Evolutionary conservation across 2,797 vertebrate species (phyloP), one percentile per base, ranked within the genome.

Genomic region (Dendrocincla fuliginosa): DNA sequence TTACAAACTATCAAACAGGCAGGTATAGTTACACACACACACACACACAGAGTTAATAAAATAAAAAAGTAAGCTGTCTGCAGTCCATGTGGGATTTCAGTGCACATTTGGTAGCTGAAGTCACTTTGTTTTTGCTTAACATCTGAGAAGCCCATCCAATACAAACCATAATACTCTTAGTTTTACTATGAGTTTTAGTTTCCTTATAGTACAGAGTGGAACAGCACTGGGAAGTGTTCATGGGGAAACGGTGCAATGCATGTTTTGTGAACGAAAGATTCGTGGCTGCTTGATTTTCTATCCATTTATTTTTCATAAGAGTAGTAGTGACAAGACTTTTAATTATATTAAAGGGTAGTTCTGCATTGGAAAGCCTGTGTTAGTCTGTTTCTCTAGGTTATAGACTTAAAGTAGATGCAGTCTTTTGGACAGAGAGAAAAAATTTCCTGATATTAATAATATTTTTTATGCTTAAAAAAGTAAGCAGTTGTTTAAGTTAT

Each of bases 1-100:
- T 41, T 73, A 13, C 20, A 44, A 39, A 42, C 11, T 39, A 0
- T 56, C 4, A 7, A 67, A 22, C 3, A 41, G 32, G 13, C 1
- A 1, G 8, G 3, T 80, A 6, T 41, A 49, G 25, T 61, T 83
- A 56, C 8, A 56, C 46, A 47, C 22, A 46, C 44, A 46, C 46
- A 46, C 20, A 46, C 44, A 23, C 22, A 23, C 6, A 20, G 2
- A 22, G 30, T 53, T 28, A 56, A 83, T 69, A 33, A 59, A 33
- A 15, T 16, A 33, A 74, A 33, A 60, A 78, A 13, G 1, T 37
- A 5, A 56, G 8, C 7, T 74, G 18, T 12, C 13, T 84, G 18
- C 67, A 20, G 16, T 35, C n/a, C 1, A 5, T 37, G 44, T 52
- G 56, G 17, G 49, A 47, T 90, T 84, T 76, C 42, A 39, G 7